Base-by-base conservation (phyloP, 2,888 invertebrate genomes). In the Dermolepida albohirtum region DNA sequence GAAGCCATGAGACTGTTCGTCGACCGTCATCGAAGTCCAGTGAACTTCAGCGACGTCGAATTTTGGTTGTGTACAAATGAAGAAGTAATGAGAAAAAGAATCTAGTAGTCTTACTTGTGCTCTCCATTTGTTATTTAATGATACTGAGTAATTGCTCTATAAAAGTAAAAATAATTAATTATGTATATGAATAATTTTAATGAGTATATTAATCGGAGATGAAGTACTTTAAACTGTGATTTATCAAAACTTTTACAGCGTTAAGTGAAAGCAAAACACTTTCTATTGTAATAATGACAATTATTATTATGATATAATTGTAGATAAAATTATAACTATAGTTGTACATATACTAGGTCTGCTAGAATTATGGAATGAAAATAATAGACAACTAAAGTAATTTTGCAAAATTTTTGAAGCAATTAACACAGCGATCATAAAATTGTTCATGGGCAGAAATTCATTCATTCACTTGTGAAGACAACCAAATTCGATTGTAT, bases 151-250 rank as follows among this genome's bases (percentile, higher is more conserved):
- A 40, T 68, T 68, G 65, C 69, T 66, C 66, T 70, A 52, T 69
- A 55, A 62, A 62, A 62, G 12, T 62, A 62, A 52, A 62, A 34
- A 34, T 8, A 34, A 34, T 34, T 47, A 49, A 57, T 22, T 39
- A 57, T 27, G 43, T 16, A n/a, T 62, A 62, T 62, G 47, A 47
- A 17, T 57, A 57, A 57, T 47, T 47, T 62, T 62, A 62, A 49
- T 62, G 47, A 62, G 47, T 62, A 62, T 62, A 67, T 68, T 73
- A 62, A 47, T 62, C 59, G 59, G 47, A 62, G 47, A 34, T 62
- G 47, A 62, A 75, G 76, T 78, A 78, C 76, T 78, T 78, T 77
- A 75, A 78, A 77, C 79, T 79, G 79, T 79, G 79, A 79, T 79
- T 77, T 77, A 65, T 54, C 65, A 52, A 65, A 65, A 68, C 63